Percentiles rank a stretch among this genome's conserved stretches.
phyloP scores from a whole-genome alignment of 2,113 vertebrate genomes.

The Calidris pugnax region DNA sequence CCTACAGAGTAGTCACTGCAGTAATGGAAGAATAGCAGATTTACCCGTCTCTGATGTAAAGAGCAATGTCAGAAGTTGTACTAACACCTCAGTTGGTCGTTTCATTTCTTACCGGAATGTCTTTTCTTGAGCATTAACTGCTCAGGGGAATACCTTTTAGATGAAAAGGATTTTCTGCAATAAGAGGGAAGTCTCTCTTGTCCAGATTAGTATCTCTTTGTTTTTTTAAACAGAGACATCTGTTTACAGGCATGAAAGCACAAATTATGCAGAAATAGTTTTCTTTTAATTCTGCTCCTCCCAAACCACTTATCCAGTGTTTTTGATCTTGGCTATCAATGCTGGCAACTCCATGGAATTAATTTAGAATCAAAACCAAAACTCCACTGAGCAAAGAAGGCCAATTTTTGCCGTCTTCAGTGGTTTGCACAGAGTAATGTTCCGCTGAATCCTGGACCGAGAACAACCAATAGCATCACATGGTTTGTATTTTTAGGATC shows the following conservation, averaged over 20 bases:
- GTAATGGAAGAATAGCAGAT: neutral
- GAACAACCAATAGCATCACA: neutral
- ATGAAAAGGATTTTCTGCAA: neutral
- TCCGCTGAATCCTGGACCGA: neutral
- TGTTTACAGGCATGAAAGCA: slow-evolving; percentile 31
- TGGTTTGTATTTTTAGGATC: neutral
- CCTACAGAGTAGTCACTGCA: neutral
- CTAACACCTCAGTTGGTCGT: neutral
- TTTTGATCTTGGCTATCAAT: slow-evolving; percentile 29
- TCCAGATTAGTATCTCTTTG: neutral
- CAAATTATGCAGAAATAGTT: neutral
- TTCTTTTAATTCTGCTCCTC: slow-evolving; percentile 17
- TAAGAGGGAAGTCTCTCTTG: neutral
- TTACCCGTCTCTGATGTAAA: neutral
- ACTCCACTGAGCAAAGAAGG: neutral
- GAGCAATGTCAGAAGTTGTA: neutral
- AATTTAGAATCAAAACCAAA: slow-evolving; percentile 38
- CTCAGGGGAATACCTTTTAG: neutral
- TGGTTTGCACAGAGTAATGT: slow-evolving; percentile 3
- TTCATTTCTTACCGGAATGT: neutral
- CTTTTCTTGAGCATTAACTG: neutral
- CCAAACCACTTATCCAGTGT: neutral
- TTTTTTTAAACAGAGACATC: neutral
- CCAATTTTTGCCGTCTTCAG: neutral
- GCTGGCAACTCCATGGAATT: neutral